Conservation (phyloP, 2,888 invertebrate species). For the Tillus elongatus region DNA sequence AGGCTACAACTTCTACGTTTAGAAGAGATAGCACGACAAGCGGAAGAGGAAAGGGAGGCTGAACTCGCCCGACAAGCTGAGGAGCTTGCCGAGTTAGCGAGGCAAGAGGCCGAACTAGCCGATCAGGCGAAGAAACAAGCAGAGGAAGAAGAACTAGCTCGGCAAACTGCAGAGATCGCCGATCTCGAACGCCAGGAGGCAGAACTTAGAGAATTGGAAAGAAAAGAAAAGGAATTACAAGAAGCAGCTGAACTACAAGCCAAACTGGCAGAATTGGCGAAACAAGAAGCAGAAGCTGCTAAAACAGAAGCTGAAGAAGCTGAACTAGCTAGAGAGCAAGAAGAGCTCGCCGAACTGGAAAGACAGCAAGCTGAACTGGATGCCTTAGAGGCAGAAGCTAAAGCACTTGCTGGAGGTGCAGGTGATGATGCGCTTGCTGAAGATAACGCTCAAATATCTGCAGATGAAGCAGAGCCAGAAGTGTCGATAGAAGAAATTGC, state of each 20-base stretch:
- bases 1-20: constrained; percentile 45
- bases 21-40: constrained; percentile 53
- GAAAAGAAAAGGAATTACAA: constrained; percentile 46
- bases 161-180: constrained; percentile 53
- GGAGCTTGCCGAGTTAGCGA: constrained; percentile 40
- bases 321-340: constrained; percentile 25
- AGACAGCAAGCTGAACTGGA: constrained; percentile 32
- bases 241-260: constrained; percentile 41
- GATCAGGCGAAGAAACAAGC: constrained; percentile 49
- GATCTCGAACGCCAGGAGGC: constrained; percentile 47
- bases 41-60: constrained; percentile 55
- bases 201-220: constrained; percentile 43
- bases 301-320: constrained; percentile 32
- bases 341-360: constrained; percentile 21
- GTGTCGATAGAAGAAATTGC: constrained; percentile 7
- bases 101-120: constrained; percentile 58
- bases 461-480: background rate
- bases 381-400: constrained; percentile 30
- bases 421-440: constrained; percentile 10
- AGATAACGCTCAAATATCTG: background rate
- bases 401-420: constrained; percentile 22
- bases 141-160: constrained; percentile 43
- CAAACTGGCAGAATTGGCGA: constrained; percentile 27
- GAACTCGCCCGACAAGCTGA: constrained; percentile 57
- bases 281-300: constrained; percentile 34